These are phyloP conservation scores for Eupleurogrammus muticus DNA, from an alignment of 2,797 vertebrate species.

Conservation along the genomic window DNA sequence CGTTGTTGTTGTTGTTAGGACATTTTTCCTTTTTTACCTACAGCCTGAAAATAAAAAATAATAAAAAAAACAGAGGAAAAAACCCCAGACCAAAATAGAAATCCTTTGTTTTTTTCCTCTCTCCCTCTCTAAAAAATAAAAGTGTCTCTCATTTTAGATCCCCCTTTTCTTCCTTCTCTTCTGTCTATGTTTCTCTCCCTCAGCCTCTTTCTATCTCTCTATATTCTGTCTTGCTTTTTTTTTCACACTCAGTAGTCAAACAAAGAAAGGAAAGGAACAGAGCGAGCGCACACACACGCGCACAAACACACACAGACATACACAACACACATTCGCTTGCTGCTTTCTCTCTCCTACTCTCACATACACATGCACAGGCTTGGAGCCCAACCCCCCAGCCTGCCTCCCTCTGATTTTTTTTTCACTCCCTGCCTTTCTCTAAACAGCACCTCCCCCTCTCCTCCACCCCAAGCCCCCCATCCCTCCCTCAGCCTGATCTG, in stretches of 20 bases:
- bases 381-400: slow-evolving; percentile 85
- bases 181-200: slow-evolving; percentile 61
- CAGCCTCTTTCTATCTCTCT: slow-evolving; percentile 68
- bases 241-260: slow-evolving; percentile 86
- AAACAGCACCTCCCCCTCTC: slow-evolving; percentile 75
- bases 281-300: slow-evolving; percentile 66
- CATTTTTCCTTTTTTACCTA: slow-evolving; percentile 48
- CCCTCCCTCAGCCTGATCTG: slow-evolving; percentile 74
- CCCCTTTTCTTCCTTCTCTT: slow-evolving; percentile 53
- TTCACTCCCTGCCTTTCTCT: slow-evolving; percentile 81
- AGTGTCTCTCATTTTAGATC: slow-evolving; percentile 63
- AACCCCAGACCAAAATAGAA: slow-evolving; percentile 56
- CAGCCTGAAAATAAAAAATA: slow-evolving; percentile 21
- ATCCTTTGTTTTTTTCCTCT: slow-evolving; percentile 62
- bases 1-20: slow-evolving; percentile 42
- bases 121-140: slow-evolving; percentile 14
- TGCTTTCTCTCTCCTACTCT: slow-evolving; percentile 50
- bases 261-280: slow-evolving; percentile 88
- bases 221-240: slow-evolving; percentile 78
- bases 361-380: slow-evolving; percentile 72
- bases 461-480: slow-evolving; percentile 17
- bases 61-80: neutral
- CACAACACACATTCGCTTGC: slow-evolving; percentile 70
- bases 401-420: slow-evolving; percentile 80
- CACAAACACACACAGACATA: slow-evolving; percentile 57